Evolutionary conservation across 2,113 vertebrate species (phyloP), one percentile per base, ranked within the genome.

Genomic region (Trochalopteron elliotii): DNA sequence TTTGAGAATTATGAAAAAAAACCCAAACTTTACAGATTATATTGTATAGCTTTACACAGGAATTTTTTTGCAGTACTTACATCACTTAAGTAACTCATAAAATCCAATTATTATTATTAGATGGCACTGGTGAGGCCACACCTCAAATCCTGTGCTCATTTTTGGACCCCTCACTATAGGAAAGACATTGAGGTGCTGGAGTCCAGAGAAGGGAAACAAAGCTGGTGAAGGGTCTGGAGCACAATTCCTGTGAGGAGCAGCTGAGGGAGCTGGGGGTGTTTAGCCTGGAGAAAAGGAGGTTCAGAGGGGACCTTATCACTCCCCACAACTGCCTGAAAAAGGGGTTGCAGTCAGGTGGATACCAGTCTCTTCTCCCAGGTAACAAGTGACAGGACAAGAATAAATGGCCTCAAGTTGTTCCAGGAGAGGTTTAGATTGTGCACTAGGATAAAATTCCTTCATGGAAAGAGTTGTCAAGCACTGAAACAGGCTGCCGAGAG

Each of bases 181-280:
- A 56, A 56, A 28, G 42, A 6, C 22, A 9, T 16, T 11, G 57
- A 76, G 7, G 3, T n/a, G 5, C 30, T 90, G 37, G 27, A 22
- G 10, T 47, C 19, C 55, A 69, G 6, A 69, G 30, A 82, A 72
- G 4, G 8, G 4, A 5, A 78, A 6, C 0, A 0, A 2, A 75
- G 13, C 1, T 45, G 28, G 5, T 15, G 56, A 64, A 40, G 6
- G 2, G 7, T 11, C 6, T 17, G 4, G 10, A 50, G 22, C 1
- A 7, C 24, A 70, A 33, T 10, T 9, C 31, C 19, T 18, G 11
- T 78, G 59, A 35, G 37, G 11, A 53, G 19, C 14, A 42, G 31
- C 31, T 53, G 59, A 78, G 23, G 24, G 6, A n/a, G 3, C 39
- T 47, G 40, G 16, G 8, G 11, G 2, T 23, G 12, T 37, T 83